Evolutionary conservation across 2,113 vertebrate genomes (phyloP).

Genomic region (Campylomormyrus tamandua): DNA sequence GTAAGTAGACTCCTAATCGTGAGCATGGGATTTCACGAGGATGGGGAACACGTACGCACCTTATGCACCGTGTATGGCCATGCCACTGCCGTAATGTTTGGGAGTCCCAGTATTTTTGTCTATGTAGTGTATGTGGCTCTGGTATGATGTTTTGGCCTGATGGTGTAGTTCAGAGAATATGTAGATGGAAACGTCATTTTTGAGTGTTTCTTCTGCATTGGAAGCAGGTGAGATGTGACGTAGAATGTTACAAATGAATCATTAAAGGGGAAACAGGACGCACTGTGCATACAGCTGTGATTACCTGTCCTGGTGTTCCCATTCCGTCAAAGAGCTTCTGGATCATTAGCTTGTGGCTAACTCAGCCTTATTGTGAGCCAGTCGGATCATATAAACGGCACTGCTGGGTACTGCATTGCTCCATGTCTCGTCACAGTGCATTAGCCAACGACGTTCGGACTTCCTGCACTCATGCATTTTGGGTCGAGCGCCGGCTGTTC

Average conservation of each 20-base stretch:
- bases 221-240: not conserved
- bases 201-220: not conserved
- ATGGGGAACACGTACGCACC: no score
- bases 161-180: not conserved
- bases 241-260: not conserved
- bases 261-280: not conserved
- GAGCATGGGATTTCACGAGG: not conserved
- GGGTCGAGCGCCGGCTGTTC: not conserved
- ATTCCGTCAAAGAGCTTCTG: not conserved
- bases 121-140: not conserved
- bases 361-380: not conserved
- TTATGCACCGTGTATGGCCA: not conserved
- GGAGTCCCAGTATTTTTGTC: not conserved
- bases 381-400: not conserved
- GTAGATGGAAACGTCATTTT: not conserved
- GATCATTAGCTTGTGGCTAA: not conserved
- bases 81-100: not conserved
- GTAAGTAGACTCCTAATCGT: not conserved
- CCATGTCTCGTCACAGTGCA: not conserved
- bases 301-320: not conserved
- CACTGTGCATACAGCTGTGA: not conserved
- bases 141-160: not conserved
- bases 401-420: not conserved
- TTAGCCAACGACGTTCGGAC: not conserved
- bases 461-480: not conserved